Conservation (phyloP, 2,888 invertebrate species). For the Chromoteleia sp. region DNA sequence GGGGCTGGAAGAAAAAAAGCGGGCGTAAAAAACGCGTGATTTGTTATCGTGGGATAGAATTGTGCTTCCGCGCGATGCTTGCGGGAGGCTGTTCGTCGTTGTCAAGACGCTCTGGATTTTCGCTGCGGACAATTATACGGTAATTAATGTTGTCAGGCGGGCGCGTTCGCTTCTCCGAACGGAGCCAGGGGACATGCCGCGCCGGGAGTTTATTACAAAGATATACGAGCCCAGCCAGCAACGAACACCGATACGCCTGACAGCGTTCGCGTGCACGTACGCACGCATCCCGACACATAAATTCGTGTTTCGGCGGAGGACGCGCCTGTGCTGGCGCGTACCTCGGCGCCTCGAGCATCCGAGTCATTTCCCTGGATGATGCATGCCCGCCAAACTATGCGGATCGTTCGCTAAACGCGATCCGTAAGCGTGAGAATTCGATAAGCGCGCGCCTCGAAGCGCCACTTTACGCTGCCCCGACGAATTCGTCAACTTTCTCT, state of each 20-base stretch:
- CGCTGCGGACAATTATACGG: conserved; percentile 77
- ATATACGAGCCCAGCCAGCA: conserved; percentile 74
- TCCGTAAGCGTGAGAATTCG: conserved; percentile 73
- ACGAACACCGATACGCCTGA: conserved; percentile 64
- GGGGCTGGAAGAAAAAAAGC: conserved; percentile 11
- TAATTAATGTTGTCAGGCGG: conserved; percentile 78
- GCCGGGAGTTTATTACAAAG: conserved; percentile 79
- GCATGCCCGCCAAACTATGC: conserved; percentile 68
- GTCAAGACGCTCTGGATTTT: conserved; percentile 73
- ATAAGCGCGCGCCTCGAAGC: conserved; percentile 67
- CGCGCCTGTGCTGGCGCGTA: conserved; percentile 54
- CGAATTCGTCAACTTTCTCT: conserved; percentile 3
- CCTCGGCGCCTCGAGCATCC: conserved; percentile 77
- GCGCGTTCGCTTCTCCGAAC: conserved; percentile 72
- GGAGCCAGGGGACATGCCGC: conserved; percentile 66
- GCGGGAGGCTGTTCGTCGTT: conserved; percentile 56
- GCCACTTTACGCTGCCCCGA: conserved; percentile 16
- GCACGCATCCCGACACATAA: conserved; percentile 64
- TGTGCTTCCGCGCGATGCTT: conserved; percentile 39
- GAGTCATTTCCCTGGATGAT: conserved; percentile 78
- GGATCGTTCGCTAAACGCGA: conserved; percentile 74
- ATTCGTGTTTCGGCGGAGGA: conserved; percentile 59
- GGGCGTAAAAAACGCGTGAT: conserved; percentile 36
- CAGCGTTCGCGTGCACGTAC: conserved; percentile 66
- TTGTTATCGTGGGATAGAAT: conserved; percentile 57